Percentiles rank a stretch among this genome's conserved stretches.
phyloP scores from a whole-genome alignment of 2,888 invertebrate genomes.

The Megalurothrips usitatus region DNA sequence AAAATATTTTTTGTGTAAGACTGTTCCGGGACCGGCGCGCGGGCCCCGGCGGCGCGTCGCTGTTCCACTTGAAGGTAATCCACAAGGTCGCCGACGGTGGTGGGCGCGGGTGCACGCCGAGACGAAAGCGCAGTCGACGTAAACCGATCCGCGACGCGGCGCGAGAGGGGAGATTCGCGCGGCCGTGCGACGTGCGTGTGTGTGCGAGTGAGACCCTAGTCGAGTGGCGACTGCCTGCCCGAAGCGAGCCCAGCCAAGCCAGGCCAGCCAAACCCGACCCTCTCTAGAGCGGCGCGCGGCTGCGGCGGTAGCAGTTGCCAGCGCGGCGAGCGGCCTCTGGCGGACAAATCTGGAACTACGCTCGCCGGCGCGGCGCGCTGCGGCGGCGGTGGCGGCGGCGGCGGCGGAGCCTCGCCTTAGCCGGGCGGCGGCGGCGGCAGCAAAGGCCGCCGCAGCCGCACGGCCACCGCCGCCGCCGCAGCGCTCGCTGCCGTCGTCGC shows the following conservation, averaged over 20 bases:
- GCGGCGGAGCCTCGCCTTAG: not conserved
- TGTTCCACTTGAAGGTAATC: too few relatives aligned
- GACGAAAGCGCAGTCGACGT: not conserved
- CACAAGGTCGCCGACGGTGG: not conserved
- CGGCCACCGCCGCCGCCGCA: not conserved
- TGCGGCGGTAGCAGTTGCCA: too few relatives aligned
- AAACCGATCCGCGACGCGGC: not conserved
- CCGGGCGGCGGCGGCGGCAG: not conserved
- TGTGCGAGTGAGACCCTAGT: not conserved
- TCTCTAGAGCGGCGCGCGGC: too few relatives aligned
- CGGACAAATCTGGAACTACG: not conserved
- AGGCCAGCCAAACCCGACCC: not conserved
- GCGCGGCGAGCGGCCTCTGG: not conserved
- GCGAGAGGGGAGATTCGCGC: not conserved
- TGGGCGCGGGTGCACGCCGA: not conserved
- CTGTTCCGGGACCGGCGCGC: too few relatives aligned
- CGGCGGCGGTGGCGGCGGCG: not conserved
- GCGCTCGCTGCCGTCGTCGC: not conserved
- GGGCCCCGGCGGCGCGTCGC: too few relatives aligned
- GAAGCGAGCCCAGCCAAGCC: not conserved
- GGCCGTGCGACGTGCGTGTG: not conserved
- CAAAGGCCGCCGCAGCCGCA: not conserved
- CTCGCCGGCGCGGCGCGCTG: not conserved
- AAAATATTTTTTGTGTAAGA: not conserved
- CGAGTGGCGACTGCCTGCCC: slow-evolving; percentile 17